phyloP scores from a whole-genome alignment of 2,113 vertebrate species.

The Okapia johnstoni region DNA sequence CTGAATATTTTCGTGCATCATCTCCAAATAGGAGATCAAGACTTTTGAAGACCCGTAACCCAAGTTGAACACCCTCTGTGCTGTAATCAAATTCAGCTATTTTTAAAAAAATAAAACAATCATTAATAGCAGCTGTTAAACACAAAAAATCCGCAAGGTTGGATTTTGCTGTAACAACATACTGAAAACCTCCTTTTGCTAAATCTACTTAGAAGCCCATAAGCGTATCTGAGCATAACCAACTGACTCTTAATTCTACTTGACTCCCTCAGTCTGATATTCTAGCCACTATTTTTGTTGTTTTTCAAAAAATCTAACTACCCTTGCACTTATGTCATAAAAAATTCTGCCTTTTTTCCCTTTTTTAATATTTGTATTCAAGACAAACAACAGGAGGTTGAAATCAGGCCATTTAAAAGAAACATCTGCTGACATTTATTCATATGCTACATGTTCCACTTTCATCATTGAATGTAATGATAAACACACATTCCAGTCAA shows the following conservation, averaged over 20 bases:
- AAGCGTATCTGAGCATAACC: constrained; percentile 57
- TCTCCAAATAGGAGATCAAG: not conserved
- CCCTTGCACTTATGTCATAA: constrained; percentile 88
- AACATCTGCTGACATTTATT: constrained; percentile 91
- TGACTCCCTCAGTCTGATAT: constrained; percentile 77
- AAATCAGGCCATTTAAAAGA: constrained; percentile 90
- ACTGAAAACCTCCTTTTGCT: constrained; percentile 59
- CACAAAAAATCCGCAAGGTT: constrained; percentile 27
- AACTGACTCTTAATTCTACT: constrained; percentile 82
- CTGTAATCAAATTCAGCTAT: constrained; percentile 20
- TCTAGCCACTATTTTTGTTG: constrained; percentile 83
- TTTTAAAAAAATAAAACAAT: not conserved
- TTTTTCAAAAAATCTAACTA: constrained; percentile 82
- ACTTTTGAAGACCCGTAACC: constrained; percentile 7
- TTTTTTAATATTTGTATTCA: constrained; percentile 91
- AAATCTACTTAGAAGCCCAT: constrained; percentile 72
- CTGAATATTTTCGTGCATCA: not conserved
- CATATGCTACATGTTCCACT: constrained; percentile 89
- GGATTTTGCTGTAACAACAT: constrained; percentile 51
- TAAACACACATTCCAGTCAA: constrained; percentile 91
- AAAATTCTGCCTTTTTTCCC: constrained; percentile 84
- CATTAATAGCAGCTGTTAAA: constrained; percentile 46
- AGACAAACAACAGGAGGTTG: constrained; percentile 91
- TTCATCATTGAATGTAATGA: constrained; percentile 89
- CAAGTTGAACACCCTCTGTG: not conserved